A percentile compares a stretch with the other conserved stretches of the same genome.
Conservation (phyloP, 2,797 vertebrate species). For the Poeciliopsis paucimaculata region DNA sequence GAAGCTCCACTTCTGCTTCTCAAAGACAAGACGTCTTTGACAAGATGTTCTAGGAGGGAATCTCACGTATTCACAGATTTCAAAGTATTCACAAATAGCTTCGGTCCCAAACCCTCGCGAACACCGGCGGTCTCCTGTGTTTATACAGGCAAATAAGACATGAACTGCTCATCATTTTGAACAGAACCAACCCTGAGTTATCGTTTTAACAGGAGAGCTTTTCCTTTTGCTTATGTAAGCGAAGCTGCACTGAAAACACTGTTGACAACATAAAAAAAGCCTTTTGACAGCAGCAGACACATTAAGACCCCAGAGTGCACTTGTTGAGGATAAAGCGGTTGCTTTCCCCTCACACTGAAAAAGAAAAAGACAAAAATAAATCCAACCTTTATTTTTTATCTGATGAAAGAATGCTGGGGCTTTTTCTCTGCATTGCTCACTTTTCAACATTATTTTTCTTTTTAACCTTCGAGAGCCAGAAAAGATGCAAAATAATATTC, state of each 20-base stretch:
- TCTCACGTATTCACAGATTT: not conserved
- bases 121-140: not conserved
- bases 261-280: not conserved
- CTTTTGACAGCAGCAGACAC: slow-evolving; percentile 18
- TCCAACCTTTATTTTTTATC: slow-evolving; percentile 8
- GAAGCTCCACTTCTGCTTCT: too few relatives aligned
- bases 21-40: too few relatives aligned
- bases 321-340: slow-evolving; percentile 27
- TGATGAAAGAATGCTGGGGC: not conserved
- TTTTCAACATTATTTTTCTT: slow-evolving; percentile 4
- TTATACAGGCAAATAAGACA: not conserved
- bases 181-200: not conserved
- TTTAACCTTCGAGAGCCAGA: slow-evolving; percentile 6
- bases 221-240: not conserved
- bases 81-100: too few relatives aligned
- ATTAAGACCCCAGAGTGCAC: slow-evolving; percentile 25
- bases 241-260: not conserved
- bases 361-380: not conserved
- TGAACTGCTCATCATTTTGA: not conserved
- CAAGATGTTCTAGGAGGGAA: not conserved
- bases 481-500: not conserved
- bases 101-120: not conserved
- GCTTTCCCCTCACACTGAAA: not conserved
- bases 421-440: not conserved
- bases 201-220: not conserved